phyloP scores from a whole-genome alignment of 1,140 invertebrate genomes.

The Frieseomelitta varia region DNA sequence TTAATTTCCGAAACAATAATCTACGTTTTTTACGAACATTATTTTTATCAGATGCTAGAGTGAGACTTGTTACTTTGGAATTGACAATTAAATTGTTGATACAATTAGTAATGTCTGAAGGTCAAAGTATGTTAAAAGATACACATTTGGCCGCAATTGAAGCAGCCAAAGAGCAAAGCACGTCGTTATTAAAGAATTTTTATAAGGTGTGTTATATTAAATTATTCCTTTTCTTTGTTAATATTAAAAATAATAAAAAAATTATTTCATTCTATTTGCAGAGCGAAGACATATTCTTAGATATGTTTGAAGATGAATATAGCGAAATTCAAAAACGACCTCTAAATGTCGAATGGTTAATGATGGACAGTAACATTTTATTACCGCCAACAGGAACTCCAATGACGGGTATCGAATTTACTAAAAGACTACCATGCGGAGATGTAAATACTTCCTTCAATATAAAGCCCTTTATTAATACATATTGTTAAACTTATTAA shows the following conservation, averaged over 20 bases:
- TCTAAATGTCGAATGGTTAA: conserved; percentile 95
- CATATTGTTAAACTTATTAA: conserved; percentile 30
- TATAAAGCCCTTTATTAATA: background rate
- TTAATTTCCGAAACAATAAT: background rate
- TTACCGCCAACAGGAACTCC: conserved; percentile 98
- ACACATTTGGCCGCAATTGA: conserved; percentile 86
- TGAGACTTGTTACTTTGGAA: conserved; percentile 96
- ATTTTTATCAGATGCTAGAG: conserved; percentile 85
- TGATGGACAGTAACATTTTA: conserved; percentile 98
- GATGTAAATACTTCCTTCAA: conserved; percentile 85
- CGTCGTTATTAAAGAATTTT: conserved; percentile 93
- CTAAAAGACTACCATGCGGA: conserved; percentile 96
- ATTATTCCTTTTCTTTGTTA: background rate
- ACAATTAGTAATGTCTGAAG: conserved; percentile 82
- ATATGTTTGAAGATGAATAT: conserved; percentile 99
- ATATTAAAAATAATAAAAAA: conserved; percentile 7
- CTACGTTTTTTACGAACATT: conserved; percentile 24
- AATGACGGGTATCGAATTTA: conserved; percentile 97
- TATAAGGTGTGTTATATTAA: conserved; percentile 87
- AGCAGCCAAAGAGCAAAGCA: conserved; percentile 92
- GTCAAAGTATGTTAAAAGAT: conserved; percentile 81
- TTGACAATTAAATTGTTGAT: conserved; percentile 91
- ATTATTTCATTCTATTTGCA: conserved; percentile 72
- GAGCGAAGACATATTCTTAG: conserved; percentile 98
- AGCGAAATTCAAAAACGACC: conserved; percentile 94